Evolutionary conservation across 2,888 invertebrate species (phyloP).

Genomic region (Melanostoma scalare): DNA sequence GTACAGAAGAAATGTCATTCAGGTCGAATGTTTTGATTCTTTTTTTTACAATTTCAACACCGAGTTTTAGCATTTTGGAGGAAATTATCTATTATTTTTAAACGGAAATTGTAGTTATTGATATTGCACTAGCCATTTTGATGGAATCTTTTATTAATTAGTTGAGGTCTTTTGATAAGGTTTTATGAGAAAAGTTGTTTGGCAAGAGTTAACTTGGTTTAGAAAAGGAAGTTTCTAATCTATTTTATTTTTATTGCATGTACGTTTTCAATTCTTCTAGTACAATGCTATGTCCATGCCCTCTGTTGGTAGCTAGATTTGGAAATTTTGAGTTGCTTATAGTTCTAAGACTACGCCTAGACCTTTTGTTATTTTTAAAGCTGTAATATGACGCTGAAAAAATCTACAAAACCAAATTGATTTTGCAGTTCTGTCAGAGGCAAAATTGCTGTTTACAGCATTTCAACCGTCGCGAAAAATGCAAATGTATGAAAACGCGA

Average conservation of each 20-base stretch:
- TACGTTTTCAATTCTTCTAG: constrained; percentile 18
- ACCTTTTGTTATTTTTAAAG: no score
- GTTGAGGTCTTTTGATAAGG: neutral
- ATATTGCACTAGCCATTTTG: neutral
- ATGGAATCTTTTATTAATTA: constrained; percentile 10
- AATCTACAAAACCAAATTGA: no score
- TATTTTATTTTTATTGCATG: constrained; percentile 34
- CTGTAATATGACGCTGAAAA: no score
- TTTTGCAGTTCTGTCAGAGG: no score
- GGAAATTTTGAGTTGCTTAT: no score
- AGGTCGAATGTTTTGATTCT: constrained; percentile 72
- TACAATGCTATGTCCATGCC: constrained; percentile 25
- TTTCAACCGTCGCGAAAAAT: no score
- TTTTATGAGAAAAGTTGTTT: constrained; percentile 51
- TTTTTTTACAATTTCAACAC: constrained; percentile 37
- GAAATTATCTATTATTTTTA: neutral
- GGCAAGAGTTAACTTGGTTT: constrained; percentile 48
- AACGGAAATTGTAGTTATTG: neutral
- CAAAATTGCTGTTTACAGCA: no score
- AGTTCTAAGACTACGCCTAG: no score
- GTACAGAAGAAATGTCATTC: constrained; percentile 66
- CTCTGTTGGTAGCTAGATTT: constrained; percentile 9
- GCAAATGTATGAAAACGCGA: no score
- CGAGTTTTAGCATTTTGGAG: neutral
- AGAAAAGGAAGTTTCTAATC: constrained; percentile 66